Base-by-base conservation (phyloP, 2,888 invertebrate genomes). In the Prionchulus punctatus region DNA sequence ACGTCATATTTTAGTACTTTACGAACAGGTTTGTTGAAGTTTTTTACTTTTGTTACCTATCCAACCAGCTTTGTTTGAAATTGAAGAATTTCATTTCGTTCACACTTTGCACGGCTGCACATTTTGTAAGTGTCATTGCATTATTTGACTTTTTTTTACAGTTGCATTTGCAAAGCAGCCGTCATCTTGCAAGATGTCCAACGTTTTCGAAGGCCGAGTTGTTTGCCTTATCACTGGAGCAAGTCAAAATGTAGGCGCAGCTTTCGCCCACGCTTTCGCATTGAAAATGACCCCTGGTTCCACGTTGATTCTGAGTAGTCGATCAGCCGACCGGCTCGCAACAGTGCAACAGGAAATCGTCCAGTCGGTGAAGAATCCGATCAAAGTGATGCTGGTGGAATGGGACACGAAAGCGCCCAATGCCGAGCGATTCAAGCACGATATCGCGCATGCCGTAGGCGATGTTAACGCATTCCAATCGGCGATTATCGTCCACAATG, bases 401-500 rank as follows among this genome's bases (percentile, higher is more conserved):
- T 36, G 36, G 36, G 36, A 36, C 18, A 7, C 18, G 36, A 7
- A 18, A 36, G 18, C 7, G 7, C 36, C 36, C 12, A 36, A 36
- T 36, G 36, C 36, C 18, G 36, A 36, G 7, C 36, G 18, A 36
- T 36, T 12, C 18, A 18, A 36, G 18, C 36, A 18, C 7, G 36
- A 36, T 36, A 12, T 36, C 7, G 18, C 7, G 18, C 36, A 36
- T 36, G 36, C 36, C 12, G 7, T 36, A 18, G 36, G 18, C 7
- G 36, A 18, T 12, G 18, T 7, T 36, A 7, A 36, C 12, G 36
- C 36, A 18, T n/a, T n/a, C n/a, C n/a, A n/a, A n/a, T n/a, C n/a
- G n/a, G 56, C 56, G 30, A 30, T 56, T 26, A 27, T 49, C 31
- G 52, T 56, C 21, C 56, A 56, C 56, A 56, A 56, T 43, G 56